A percentile compares a stretch with the other conserved stretches of the same genome.
Conservation (phyloP, 2,113 vertebrate species). For the Alexandromys fortis region DNA sequence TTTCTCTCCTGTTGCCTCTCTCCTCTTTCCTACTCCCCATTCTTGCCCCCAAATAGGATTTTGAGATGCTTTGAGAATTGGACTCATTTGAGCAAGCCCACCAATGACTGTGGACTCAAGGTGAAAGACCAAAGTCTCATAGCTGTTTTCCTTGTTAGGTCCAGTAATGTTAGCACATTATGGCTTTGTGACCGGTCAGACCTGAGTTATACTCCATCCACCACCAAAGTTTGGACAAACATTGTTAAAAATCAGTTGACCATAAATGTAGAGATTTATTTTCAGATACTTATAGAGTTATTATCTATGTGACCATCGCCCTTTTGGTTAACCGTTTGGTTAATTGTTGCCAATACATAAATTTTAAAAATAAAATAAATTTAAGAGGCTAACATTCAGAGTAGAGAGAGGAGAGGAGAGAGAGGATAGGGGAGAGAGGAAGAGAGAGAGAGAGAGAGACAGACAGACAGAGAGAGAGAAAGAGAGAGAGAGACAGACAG, state of each 20-base stretch:
- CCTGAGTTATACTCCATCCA: not conserved
- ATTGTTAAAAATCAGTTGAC: not conserved
- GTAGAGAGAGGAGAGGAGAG: not conserved
- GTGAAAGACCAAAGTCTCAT: not conserved
- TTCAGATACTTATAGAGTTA: not conserved
- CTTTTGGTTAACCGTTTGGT: not conserved
- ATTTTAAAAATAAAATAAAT: not conserved
- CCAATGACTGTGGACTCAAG: not conserved
- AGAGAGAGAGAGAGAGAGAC: not conserved
- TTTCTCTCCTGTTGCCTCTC: not conserved
- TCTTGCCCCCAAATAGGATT: not conserved
- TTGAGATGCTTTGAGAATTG: not conserved
- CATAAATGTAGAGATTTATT: not conserved
- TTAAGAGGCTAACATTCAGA: not conserved
- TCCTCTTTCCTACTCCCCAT: not conserved
- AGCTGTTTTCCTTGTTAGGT: conserved; percentile 14
- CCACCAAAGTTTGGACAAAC: not conserved
- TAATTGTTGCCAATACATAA: not conserved
- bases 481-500: not conserved
- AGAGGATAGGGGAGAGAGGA: not conserved
- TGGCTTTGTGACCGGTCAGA: not conserved
- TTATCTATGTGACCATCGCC: not conserved
- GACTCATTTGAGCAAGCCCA: conserved; percentile 34
- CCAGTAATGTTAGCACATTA: conserved; percentile 1
- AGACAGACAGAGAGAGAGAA: no score